phyloP scores from a whole-genome alignment of 64 coral and sea anemone species.

The Hydrozoanthus tunicans region DNA sequence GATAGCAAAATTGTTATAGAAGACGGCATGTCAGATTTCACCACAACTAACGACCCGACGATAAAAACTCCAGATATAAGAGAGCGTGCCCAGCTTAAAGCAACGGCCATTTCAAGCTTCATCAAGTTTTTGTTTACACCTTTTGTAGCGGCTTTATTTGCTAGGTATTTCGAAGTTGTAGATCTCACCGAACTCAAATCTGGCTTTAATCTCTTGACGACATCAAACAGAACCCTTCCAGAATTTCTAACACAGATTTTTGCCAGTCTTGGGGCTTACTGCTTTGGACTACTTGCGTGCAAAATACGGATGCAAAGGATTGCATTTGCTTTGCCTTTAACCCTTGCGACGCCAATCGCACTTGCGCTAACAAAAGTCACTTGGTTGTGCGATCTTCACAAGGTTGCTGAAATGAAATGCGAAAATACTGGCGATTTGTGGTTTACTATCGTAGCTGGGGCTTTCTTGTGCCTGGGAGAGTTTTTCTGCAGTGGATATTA shows the following conservation, averaged over 20 bases:
- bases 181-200: conserved; percentile 20
- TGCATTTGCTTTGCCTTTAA: conserved; percentile 34
- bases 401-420: background rate
- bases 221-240: conserved; percentile 1
- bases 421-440: conserved; percentile 27
- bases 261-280: conserved; percentile 48
- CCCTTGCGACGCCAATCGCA: conserved; percentile 43
- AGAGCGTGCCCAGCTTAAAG: conserved; percentile 35
- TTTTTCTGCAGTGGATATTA: conserved; percentile 48
- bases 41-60: conserved; percentile 23
- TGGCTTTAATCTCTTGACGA: conserved; percentile 28
- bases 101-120: conserved; percentile 24
- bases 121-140: conserved; percentile 33
- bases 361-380: conserved; percentile 42
- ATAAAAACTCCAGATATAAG: conserved; percentile 2
- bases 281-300: conserved; percentile 42
- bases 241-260: conserved; percentile 30
- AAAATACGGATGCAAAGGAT: conserved; percentile 37
- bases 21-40: conserved; percentile 16
- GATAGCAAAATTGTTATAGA: background rate
- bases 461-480: conserved; percentile 15
- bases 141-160: conserved; percentile 34
- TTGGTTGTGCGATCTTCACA: background rate
- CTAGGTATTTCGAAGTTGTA: conserved; percentile 19
- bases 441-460: conserved; percentile 20